These are phyloP conservation scores for Caenorhabditis panamensis DNA, from an alignment of 2,888 invertebrate genomes.

Conservation along the genomic window DNA sequence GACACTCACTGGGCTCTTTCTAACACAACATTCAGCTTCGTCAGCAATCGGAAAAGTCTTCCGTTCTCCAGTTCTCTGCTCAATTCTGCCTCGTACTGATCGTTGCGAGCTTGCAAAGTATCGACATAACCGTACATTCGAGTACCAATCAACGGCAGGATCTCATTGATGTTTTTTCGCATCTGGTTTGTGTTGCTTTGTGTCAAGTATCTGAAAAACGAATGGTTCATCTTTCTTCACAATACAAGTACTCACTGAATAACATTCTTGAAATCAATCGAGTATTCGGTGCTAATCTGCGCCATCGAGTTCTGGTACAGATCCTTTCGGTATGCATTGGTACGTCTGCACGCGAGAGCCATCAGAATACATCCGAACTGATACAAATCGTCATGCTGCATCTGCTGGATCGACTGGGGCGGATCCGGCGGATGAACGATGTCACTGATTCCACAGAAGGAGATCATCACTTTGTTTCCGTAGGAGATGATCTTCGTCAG, in stretches of 20 bases:
- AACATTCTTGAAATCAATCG: slow-evolving; percentile 2
- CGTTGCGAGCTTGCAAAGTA: slow-evolving; percentile 86
- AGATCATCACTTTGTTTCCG: slow-evolving; percentile 73
- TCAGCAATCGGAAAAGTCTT: slow-evolving; percentile 90
- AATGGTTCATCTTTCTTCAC: too few relatives aligned
- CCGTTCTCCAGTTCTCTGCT: slow-evolving; percentile 96
- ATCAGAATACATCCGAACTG: slow-evolving; percentile 93
- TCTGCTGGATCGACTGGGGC: slow-evolving; percentile 50
- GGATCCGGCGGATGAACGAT: slow-evolving; percentile 57
- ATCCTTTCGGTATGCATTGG: slow-evolving; percentile 86
- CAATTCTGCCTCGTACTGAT: slow-evolving; percentile 92
- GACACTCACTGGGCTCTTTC: slow-evolving; percentile 92
- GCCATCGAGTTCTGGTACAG: slow-evolving; percentile 85
- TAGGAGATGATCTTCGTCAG: slow-evolving; percentile 89
- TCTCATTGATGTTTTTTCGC: slow-evolving; percentile 90
- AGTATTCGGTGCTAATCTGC: not conserved
- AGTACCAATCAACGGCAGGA: slow-evolving; percentile 99
- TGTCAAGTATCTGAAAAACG: slow-evolving; percentile 83
- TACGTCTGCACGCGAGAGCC: slow-evolving; percentile 93
- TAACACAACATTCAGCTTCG: slow-evolving; percentile 94
- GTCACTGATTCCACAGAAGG: slow-evolving; percentile 65
- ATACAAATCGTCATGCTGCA: slow-evolving; percentile 88
- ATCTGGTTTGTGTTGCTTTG: slow-evolving; percentile 80
- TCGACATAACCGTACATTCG: slow-evolving; percentile 88
- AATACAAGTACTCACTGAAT: not conserved